These are phyloP conservation scores for Sphaerodactylus townsendi DNA, from an alignment of 2,113 vertebrate genomes.

Conservation along the genomic window DNA sequence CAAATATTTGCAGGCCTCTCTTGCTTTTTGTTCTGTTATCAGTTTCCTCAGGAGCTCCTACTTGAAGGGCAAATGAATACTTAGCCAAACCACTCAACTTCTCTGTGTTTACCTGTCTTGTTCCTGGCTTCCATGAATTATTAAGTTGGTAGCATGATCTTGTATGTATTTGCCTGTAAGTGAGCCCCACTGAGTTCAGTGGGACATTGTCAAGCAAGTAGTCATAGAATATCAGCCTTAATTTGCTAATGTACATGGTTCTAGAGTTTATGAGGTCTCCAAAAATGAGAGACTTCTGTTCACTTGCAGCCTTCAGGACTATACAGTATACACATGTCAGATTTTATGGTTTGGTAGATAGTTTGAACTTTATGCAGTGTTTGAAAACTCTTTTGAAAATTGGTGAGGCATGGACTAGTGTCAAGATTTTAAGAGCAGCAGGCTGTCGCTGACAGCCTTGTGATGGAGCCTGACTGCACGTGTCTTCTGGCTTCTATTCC, in stretches of 20 bases:
- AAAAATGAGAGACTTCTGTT: neutral
- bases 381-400: neutral
- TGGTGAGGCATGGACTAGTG: neutral
- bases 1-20: neutral
- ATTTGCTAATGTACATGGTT: constrained; percentile 19
- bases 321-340: neutral
- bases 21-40: neutral
- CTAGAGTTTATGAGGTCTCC: neutral
- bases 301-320: neutral
- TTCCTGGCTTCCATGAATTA: neutral
- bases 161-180: neutral
- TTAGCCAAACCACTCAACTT: neutral
- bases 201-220: neutral
- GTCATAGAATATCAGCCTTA: neutral
- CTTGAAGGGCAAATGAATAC: neutral
- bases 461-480: too few species aligned
- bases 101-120: constrained; percentile 24
- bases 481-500: neutral
- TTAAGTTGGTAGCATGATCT: neutral
- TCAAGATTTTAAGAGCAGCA: neutral
- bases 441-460: too few species aligned
- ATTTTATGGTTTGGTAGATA: neutral
- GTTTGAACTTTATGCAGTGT: neutral
- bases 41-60: neutral
- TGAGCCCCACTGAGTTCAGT: neutral